Conservation (phyloP, 1,140 invertebrate species). For the Drosophila bifasciata region DNA sequence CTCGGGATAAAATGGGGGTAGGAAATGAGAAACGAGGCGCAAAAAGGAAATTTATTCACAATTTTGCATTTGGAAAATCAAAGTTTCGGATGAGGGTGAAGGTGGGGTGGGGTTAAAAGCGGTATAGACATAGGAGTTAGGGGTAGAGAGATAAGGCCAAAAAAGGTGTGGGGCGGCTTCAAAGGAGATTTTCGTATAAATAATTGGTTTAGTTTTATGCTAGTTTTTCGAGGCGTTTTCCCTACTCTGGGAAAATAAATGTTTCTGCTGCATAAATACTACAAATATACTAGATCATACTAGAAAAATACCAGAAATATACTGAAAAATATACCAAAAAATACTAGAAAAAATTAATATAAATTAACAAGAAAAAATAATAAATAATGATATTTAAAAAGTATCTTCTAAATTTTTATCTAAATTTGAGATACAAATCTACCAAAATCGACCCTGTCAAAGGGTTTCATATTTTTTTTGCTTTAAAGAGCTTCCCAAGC, state of each 20-base stretch:
- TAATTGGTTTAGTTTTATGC: conserved; percentile 40
- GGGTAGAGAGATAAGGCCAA: neutral
- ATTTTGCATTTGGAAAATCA: conserved; percentile 58
- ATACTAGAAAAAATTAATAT: conserved; percentile 5
- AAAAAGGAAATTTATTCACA: conserved; percentile 28
- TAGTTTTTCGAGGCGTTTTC: neutral
- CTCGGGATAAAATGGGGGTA: neutral
- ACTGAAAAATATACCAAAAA: conserved; percentile 6
- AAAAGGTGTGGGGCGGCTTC: too few relatives aligned
- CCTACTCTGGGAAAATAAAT: too few relatives aligned
- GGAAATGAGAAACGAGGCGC: conserved; percentile 38
- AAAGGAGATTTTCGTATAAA: conserved; percentile 17
- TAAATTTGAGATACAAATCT: too few relatives aligned
- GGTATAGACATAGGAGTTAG: conserved; percentile 13
- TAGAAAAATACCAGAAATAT: conserved; percentile 22
- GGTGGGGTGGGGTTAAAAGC: conserved; percentile 7
- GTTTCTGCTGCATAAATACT: conserved; percentile 30
- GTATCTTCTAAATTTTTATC: too few relatives aligned
- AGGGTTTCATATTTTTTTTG: too few relatives aligned
- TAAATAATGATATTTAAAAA: too few relatives aligned
- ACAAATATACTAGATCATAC: conserved; percentile 1
- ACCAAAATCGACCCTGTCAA: too few relatives aligned
- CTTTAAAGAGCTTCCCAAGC: too few relatives aligned
- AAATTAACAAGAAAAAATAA: too few relatives aligned
- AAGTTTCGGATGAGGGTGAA: conserved; percentile 24